Evolutionary conservation across 2,113 vertebrate species (phyloP).

Genomic region (Tupaia tana): DNA sequence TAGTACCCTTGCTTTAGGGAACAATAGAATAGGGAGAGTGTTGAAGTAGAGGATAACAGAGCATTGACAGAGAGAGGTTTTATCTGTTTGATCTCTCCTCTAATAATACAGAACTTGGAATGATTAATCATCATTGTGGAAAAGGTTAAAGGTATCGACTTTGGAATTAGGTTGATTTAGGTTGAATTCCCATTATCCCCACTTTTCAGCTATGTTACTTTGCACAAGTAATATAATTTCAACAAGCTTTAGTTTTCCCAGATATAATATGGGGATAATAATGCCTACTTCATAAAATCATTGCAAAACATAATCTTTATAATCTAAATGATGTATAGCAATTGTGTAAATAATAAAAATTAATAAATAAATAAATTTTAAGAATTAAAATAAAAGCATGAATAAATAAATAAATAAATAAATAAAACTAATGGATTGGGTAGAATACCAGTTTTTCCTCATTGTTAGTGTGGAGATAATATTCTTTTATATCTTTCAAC

Average conservation of each 20-base stretch:
- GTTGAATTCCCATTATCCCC: background rate
- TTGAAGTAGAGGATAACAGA: background rate
- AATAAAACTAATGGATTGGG: background rate
- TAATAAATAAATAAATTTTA: too few relatives aligned
- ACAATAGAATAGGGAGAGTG: background rate
- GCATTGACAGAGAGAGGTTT: background rate
- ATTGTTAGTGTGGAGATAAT: background rate
- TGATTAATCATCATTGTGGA: background rate
- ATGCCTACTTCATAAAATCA: background rate
- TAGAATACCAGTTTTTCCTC: background rate
- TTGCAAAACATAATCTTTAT: background rate
- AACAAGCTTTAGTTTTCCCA: slow-evolving; percentile 14
- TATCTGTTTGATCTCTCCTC: background rate
- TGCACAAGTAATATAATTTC: background rate
- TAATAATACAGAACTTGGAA: background rate
- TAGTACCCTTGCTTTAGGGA: background rate
- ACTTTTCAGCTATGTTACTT: background rate
- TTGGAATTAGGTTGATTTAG: background rate
- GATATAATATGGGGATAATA: background rate
- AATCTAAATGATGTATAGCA: too few relatives aligned
- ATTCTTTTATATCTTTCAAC: background rate
- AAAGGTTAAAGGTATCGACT: background rate
- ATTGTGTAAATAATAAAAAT: too few relatives aligned
- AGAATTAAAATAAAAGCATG: too few relatives aligned
- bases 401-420: too few relatives aligned